phyloP scores from a whole-genome alignment of 2,797 vertebrate genomes.

The Anguilla megastoma region DNA sequence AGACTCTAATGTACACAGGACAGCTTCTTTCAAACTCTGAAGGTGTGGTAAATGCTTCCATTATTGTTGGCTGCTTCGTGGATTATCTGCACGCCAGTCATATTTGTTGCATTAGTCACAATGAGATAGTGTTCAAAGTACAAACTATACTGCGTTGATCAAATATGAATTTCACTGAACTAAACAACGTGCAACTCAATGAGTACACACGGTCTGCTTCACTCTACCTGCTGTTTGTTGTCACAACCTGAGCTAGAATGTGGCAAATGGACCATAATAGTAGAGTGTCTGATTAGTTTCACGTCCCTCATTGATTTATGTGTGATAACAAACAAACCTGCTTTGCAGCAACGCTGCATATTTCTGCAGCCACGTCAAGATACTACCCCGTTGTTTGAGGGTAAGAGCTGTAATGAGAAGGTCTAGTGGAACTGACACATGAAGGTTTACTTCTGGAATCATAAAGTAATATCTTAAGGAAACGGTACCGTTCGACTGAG shows the following conservation, averaged over 20 bases:
- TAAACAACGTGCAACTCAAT: not conserved
- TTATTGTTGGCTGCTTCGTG: not conserved
- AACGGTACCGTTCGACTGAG: not conserved
- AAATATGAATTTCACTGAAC: not conserved
- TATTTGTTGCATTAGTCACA: not conserved
- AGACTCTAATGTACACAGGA: not conserved
- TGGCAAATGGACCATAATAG: not conserved
- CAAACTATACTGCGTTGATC: not conserved
- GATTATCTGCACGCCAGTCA: not conserved
- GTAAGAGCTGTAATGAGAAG: not conserved
- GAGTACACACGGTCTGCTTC: not conserved
- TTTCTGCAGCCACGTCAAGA: constrained; percentile 19
- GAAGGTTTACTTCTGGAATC: not conserved
- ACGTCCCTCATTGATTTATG: not conserved
- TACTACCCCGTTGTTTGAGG: not conserved
- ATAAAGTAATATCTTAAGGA: not conserved
- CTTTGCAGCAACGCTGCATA: constrained; percentile 32
- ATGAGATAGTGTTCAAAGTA: not conserved
- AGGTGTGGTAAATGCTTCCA: not conserved
- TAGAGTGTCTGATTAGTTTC: not conserved
- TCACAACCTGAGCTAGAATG: not conserved
- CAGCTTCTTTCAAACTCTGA: not conserved
- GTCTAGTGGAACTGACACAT: not conserved
- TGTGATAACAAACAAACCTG: not conserved
- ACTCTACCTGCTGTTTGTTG: not conserved